A percentile compares a stretch with the other conserved stretches of the same genome.
Evolutionary conservation across 2,113 vertebrate species (phyloP).

Genomic region (Centropus bengalensis): DNA sequence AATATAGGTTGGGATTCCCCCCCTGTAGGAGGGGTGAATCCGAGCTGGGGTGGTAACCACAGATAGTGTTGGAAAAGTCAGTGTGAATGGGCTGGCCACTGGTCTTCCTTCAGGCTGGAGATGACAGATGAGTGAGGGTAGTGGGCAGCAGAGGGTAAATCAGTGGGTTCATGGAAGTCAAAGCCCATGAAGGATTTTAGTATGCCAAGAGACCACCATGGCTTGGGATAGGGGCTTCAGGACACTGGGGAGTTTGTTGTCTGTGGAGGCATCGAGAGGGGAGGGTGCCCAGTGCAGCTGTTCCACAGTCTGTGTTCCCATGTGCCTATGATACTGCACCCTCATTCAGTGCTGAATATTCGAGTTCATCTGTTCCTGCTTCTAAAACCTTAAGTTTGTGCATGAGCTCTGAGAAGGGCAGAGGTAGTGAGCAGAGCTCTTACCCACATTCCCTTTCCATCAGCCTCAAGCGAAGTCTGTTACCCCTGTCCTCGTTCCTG

Average conservation of each 20-base stretch:
- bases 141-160: background rate
- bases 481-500: background rate
- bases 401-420: background rate
- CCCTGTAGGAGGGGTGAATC: background rate
- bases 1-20: background rate
- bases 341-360: background rate
- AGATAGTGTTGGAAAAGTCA: background rate
- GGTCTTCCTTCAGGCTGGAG: background rate
- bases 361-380: background rate
- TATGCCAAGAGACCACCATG: background rate
- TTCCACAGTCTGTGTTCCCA: background rate
- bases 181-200: background rate
- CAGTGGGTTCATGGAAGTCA: background rate
- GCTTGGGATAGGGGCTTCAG: background rate
- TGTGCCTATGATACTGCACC: background rate
- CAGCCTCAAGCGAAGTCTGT: rapidly evolving
- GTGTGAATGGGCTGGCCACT: rapidly evolving
- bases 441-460: background rate
- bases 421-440: background rate
- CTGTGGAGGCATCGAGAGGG: rapidly evolving
- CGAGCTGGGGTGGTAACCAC: background rate
- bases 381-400: background rate
- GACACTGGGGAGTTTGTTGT: background rate
- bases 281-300: background rate
- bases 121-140: background rate